Conservation (phyloP, 2,888 invertebrate species). For the Tenthredo distinguenda region DNA sequence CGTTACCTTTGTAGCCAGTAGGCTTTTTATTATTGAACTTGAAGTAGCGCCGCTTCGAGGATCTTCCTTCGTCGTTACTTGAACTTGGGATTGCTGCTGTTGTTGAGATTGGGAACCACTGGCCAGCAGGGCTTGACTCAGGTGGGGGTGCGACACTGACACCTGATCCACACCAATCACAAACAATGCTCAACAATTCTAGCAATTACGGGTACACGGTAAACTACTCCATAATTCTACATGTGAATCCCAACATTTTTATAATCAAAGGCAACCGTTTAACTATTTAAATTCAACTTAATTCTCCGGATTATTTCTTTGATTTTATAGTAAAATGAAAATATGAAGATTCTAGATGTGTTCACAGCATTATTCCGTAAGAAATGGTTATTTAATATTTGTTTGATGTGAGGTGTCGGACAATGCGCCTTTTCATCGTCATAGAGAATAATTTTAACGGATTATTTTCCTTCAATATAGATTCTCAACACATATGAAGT, state of each 20-base stretch:
- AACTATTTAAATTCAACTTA: constrained; percentile 37
- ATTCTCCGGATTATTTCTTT: not conserved
- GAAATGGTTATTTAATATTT: not conserved
- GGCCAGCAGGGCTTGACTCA: constrained; percentile 82
- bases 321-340: constrained; percentile 12
- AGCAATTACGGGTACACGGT: constrained; percentile 54
- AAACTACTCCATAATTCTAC: constrained; percentile 50
- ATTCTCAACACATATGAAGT: not conserved
- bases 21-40: constrained; percentile 94
- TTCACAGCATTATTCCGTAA: constrained; percentile 53
- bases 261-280: constrained; percentile 59
- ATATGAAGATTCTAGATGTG: constrained; percentile 25
- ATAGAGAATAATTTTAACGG: not conserved
- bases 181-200: constrained; percentile 67
- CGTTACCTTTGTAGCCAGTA: constrained; percentile 95
- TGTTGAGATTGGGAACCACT: constrained; percentile 72
- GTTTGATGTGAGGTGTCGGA: not conserved
- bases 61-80: constrained; percentile 74
- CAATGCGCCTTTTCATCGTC: not conserved
- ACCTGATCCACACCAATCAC: constrained; percentile 77
- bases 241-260: constrained; percentile 46
- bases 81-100: constrained; percentile 69
- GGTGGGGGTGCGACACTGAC: constrained; percentile 82
- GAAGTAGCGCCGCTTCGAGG: constrained; percentile 79
- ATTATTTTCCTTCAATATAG: not conserved